These are phyloP conservation scores for Heteropelma amictum DNA, from an alignment of 2,888 invertebrate genomes.

Conservation along the genomic window DNA sequence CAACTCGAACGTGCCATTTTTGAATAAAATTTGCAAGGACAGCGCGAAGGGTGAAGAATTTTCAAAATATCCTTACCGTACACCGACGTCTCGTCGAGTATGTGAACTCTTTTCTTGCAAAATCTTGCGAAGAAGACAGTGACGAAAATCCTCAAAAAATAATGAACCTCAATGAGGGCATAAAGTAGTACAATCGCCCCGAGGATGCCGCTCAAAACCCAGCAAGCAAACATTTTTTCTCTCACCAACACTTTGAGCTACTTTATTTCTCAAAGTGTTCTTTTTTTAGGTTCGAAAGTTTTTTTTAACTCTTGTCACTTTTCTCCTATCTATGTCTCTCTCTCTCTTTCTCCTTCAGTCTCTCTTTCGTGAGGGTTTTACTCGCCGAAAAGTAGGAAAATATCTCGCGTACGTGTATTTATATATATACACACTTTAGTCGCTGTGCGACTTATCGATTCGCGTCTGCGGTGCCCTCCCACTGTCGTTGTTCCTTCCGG, in stretches of 20 bases:
- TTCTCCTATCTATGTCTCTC: not conserved
- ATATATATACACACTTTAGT: constrained; percentile 27
- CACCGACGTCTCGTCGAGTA: constrained; percentile 84
- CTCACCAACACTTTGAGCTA: constrained; percentile 13
- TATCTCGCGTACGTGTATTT: not conserved
- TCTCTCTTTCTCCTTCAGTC: not conserved
- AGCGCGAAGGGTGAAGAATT: not conserved
- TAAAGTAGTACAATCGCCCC: constrained; percentile 80
- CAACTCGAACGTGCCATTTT: not conserved
- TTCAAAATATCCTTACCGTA: constrained; percentile 81
- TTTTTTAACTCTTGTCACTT: not conserved
- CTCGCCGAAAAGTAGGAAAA: constrained; percentile 30
- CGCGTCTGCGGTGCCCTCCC: constrained; percentile 50
- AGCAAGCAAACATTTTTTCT: constrained; percentile 71
- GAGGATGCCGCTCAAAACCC: constrained; percentile 75
- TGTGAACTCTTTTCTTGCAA: constrained; percentile 82
- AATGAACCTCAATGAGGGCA: constrained; percentile 85
- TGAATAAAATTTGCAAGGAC: not conserved
- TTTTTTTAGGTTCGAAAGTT: not conserved
- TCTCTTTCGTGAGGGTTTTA: constrained; percentile 7
- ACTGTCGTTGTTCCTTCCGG: constrained; percentile 39
- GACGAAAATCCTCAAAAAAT: constrained; percentile 85
- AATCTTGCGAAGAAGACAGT: constrained; percentile 84
- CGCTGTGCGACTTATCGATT: constrained; percentile 54
- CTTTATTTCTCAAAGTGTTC: not conserved